These are phyloP conservation scores for Teleogryllus occipitalis DNA, from an alignment of 1,140 invertebrate species.

Conservation along the genomic window DNA sequence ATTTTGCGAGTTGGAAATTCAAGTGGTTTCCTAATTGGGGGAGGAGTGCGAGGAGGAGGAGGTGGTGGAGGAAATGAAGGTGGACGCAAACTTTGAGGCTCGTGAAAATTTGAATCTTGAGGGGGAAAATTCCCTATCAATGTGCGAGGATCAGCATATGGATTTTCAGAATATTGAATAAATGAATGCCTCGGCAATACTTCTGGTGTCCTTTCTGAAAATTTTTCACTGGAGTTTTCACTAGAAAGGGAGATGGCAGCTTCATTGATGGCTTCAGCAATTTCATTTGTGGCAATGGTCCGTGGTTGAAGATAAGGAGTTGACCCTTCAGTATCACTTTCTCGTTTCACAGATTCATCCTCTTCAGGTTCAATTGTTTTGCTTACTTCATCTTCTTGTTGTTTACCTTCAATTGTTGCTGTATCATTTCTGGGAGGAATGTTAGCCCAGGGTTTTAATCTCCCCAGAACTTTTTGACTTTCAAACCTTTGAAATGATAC, in stretches of 20 bases:
- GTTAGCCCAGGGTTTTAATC: constrained; percentile 55
- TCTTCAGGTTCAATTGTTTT: not conserved
- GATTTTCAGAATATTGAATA: too few species aligned
- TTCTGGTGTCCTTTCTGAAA: too few species aligned
- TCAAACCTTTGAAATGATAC: constrained; percentile 64
- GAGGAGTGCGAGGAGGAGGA: not conserved
- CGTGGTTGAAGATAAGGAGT: constrained; percentile 8
- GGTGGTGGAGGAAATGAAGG: not conserved
- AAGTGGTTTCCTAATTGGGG: not conserved
- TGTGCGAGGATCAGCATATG: too few species aligned
- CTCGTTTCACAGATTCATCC: not conserved
- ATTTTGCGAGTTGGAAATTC: constrained; percentile 33
- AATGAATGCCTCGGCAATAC: too few species aligned
- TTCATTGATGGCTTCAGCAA: too few species aligned
- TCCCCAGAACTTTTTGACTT: constrained; percentile 60
- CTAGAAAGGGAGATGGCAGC: too few species aligned
- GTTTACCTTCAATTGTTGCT: not conserved
- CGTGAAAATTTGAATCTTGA: not conserved
- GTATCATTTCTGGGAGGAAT: not conserved
- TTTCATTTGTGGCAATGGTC: too few species aligned
- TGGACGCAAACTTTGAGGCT: not conserved
- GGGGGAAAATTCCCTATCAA: too few species aligned
- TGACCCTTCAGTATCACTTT: not conserved
- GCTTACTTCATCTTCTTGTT: not conserved
- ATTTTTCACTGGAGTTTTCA: too few species aligned